A percentile compares a stretch with the other conserved stretches of the same genome.
These are phyloP conservation scores for Coccyzus lansbergi DNA, from an alignment of 2,797 vertebrate genomes.

Conservation along the genomic window DNA sequence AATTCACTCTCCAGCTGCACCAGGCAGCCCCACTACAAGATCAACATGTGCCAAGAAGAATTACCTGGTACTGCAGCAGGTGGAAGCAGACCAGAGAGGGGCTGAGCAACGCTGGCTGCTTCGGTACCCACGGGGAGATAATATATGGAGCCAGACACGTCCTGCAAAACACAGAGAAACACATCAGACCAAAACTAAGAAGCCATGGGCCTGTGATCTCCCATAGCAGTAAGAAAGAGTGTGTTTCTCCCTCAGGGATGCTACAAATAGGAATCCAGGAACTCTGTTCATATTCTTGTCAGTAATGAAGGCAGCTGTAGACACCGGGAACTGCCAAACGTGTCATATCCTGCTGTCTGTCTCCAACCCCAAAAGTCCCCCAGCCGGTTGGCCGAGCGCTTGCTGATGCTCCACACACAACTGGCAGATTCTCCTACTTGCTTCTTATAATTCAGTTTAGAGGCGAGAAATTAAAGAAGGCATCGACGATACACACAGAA, in stretches of 20 bases:
- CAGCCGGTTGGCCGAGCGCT: not conserved
- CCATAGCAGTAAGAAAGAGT: not conserved
- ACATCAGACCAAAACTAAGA: conserved; percentile 33
- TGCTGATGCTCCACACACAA: not conserved
- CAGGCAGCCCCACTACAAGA: not conserved
- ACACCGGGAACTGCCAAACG: not conserved
- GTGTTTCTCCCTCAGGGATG: not conserved
- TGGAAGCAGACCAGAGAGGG: conserved; percentile 94
- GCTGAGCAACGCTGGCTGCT: conserved; percentile 92
- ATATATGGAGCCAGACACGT: conserved; percentile 96
- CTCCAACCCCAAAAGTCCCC: not conserved
- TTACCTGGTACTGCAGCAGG: conserved; percentile 96
- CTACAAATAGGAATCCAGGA: not conserved
- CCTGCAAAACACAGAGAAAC: conserved; percentile 80
- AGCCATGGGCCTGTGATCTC: not conserved
- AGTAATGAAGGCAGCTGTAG: not conserved
- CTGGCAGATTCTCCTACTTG: not conserved
- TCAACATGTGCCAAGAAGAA: fast-evolving
- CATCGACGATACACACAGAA: not conserved
- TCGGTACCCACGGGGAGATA: conserved; percentile 96
- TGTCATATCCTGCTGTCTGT: not conserved
- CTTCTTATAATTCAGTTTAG: not conserved
- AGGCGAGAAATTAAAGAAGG: not conserved
- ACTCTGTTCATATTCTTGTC: not conserved
- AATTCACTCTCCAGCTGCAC: not conserved